A percentile compares a stretch with the other conserved stretches of the same genome.
These are phyloP conservation scores for Xestia ashworthii DNA, from an alignment of 2,888 invertebrate genomes.

Conservation along the genomic window DNA sequence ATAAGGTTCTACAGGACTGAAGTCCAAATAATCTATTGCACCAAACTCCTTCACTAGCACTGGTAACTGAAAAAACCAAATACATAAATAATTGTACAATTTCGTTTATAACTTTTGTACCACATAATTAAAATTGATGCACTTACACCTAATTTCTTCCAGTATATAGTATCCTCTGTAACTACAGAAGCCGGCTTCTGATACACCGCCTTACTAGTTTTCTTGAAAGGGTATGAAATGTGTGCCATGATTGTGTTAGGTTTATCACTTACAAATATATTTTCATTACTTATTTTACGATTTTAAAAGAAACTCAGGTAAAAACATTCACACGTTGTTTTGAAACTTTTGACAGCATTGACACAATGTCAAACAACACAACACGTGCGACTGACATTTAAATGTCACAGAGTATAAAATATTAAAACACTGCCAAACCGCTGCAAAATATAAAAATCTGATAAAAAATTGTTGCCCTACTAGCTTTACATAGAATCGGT, in stretches of 20 bases:
- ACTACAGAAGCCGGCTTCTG: constrained; percentile 92
- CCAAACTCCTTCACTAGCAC: constrained; percentile 98
- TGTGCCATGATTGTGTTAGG: constrained; percentile 78
- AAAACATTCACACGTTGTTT: constrained; percentile 63
- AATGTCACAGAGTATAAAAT: not conserved
- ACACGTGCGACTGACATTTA: constrained; percentile 39
- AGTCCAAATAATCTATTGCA: constrained; percentile 97
- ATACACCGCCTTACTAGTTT: constrained; percentile 93
- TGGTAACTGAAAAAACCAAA: constrained; percentile 91
- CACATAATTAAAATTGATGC: not conserved
- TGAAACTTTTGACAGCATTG: constrained; percentile 44
- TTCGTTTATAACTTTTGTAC: no score
- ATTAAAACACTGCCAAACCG: not conserved
- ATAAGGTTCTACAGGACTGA: constrained; percentile 96
- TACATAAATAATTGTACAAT: constrained; percentile 17
- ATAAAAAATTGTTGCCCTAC: no score
- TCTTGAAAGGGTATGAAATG: constrained; percentile 92
- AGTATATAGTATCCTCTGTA: constrained; percentile 95
- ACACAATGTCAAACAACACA: constrained; percentile 22
- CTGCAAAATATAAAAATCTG: not conserved
- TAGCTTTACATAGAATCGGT: no score
- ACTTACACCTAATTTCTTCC: constrained; percentile 96
- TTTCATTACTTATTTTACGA: constrained; percentile 34
- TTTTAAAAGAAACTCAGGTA: not conserved
- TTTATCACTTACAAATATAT: constrained; percentile 8